Percentiles rank a stretch among this genome's conserved stretches.
Evolutionary conservation across 1,140 invertebrate genomes (phyloP).

Genomic region (Bombus huntii): DNA sequence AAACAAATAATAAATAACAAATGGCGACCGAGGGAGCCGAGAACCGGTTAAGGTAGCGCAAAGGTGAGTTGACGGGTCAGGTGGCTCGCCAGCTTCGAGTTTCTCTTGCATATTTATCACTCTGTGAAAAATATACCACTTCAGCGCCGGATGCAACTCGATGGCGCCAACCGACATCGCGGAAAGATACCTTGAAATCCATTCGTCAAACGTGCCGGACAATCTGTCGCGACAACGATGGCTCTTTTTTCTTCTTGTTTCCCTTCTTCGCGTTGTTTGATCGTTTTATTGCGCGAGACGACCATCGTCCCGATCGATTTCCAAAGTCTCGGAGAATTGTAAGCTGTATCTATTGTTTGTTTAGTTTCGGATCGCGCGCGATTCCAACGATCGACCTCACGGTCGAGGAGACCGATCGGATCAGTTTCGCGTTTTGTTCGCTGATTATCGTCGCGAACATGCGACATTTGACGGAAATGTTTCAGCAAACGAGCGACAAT

Average conservation of each 20-base stretch:
- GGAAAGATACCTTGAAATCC: conserved; percentile 63
- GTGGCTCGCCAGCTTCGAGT: conserved; percentile 41
- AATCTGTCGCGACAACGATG: conserved; percentile 18
- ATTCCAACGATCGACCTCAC: too few relatives aligned
- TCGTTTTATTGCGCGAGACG: not conserved
- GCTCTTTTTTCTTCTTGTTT: not conserved
- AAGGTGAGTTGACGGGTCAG: conserved; percentile 21
- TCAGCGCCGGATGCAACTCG: conserved; percentile 39
- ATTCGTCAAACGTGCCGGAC: conserved; percentile 72
- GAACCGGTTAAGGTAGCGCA: not conserved
- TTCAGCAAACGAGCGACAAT: not conserved
- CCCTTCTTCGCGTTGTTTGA: not conserved
- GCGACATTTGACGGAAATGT: too few relatives aligned
- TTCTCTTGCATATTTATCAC: conserved; percentile 64
- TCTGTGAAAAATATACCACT: conserved; percentile 69
- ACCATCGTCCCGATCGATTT: not conserved
- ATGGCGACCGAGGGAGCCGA: conserved; percentile 55
- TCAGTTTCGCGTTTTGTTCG: not conserved
- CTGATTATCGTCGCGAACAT: not conserved
- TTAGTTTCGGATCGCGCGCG: not conserved
- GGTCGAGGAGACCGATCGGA: not conserved
- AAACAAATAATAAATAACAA: conserved; percentile 69
- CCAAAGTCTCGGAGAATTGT: not conserved
- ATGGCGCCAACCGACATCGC: not conserved
- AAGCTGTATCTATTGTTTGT: not conserved